phyloP scores from a whole-genome alignment of 2,113 vertebrate species.

The Mormyrus iriodes region DNA sequence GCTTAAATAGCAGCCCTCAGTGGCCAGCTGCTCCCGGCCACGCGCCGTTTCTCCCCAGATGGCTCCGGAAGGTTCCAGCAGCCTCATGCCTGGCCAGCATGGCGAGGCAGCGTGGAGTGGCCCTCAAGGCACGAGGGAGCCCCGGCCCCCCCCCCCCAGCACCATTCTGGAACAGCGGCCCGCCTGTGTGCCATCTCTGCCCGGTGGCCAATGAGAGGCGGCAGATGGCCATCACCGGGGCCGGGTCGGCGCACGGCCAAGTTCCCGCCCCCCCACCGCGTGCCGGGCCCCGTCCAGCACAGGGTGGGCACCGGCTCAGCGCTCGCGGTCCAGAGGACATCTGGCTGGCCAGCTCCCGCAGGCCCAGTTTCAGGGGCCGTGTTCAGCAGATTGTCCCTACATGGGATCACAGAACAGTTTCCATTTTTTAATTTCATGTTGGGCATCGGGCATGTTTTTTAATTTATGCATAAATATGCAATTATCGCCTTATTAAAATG shows the following conservation, averaged over 20 bases:
- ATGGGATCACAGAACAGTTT: slow-evolving; percentile 7
- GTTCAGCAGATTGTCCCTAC: slow-evolving; percentile 14
- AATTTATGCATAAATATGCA: neutral
- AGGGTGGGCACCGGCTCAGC: neutral
- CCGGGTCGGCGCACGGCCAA: slow-evolving; percentile 45
- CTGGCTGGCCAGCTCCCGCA: neutral
- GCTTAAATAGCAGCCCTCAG: slow-evolving; percentile 65
- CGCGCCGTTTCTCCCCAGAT: slow-evolving; percentile 69
- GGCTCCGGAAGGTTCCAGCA: slow-evolving; percentile 64
- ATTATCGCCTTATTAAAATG: neutral
- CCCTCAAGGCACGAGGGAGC: slow-evolving; percentile 58
- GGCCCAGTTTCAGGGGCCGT: neutral
- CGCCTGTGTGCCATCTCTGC: slow-evolving; percentile 42
- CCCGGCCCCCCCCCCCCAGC: slow-evolving; percentile 28
- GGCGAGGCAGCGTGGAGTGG: slow-evolving; percentile 60
- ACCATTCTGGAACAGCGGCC: slow-evolving; percentile 44
- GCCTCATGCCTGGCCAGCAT: slow-evolving; percentile 57
- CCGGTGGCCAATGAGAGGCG: slow-evolving; percentile 53
- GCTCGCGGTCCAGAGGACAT: slow-evolving; percentile 13
- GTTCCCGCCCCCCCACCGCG: neutral
- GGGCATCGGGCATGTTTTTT: neutral
- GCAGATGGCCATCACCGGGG: slow-evolving; percentile 58
- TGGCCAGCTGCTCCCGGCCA: slow-evolving; percentile 69
- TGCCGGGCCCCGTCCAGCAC: slow-evolving; percentile 3
- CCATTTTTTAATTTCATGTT: slow-evolving; percentile 1